Evolutionary conservation across 2,797 vertebrate species (phyloP).

Genomic region (Muscicapa striata): DNA sequence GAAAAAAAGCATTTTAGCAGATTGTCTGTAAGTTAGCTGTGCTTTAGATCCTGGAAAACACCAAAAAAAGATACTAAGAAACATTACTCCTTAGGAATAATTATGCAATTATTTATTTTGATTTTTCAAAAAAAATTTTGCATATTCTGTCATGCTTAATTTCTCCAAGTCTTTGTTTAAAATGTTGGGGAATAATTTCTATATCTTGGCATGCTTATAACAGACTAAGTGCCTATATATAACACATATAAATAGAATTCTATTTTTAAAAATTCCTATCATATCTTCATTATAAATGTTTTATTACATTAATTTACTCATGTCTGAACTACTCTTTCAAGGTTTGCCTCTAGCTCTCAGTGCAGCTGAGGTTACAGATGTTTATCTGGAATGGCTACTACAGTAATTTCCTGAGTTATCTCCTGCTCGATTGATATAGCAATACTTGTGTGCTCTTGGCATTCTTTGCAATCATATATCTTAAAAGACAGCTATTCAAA

Average conservation of each 20-base stretch:
- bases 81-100: not conserved
- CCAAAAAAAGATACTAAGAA: not conserved
- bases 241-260: not conserved
- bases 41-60: not conserved
- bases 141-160: not conserved
- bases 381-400: not conserved
- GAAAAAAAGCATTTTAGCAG: not conserved
- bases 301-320: not conserved
- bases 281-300: not conserved
- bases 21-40: not conserved
- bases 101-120: fast-evolving
- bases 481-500: not conserved
- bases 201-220: not conserved
- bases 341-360: not conserved
- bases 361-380: not conserved
- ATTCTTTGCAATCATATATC: not conserved
- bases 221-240: not conserved
- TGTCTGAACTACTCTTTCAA: not conserved
- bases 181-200: not conserved
- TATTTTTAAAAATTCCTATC: not conserved
- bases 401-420: not conserved
- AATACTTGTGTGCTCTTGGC: not conserved
- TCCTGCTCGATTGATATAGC: not conserved
- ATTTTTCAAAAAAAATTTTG: not conserved
- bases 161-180: not conserved